phyloP scores from a whole-genome alignment of 2,797 vertebrate species.

The Diplodus sargus region DNA sequence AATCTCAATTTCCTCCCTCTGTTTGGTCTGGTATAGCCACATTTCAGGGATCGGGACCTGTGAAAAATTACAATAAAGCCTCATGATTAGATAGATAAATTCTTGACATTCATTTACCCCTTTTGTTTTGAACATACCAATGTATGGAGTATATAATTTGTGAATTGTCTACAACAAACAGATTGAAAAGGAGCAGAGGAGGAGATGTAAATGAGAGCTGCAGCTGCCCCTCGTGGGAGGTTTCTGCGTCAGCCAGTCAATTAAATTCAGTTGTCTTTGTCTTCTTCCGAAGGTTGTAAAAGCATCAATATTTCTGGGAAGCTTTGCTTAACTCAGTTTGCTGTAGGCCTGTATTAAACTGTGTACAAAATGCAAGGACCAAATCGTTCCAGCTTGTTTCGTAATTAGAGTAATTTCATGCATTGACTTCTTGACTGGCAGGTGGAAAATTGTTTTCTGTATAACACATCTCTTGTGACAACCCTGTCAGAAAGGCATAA shows the following conservation, averaged over 20 bases:
- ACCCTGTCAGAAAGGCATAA: slow-evolving; percentile 2
- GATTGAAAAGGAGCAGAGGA: slow-evolving; percentile 20
- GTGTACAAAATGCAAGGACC: slow-evolving; percentile 27
- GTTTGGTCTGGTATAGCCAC: slow-evolving; percentile 16
- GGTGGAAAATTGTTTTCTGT: slow-evolving; percentile 62
- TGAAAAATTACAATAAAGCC: neutral
- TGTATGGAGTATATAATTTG: neutral
- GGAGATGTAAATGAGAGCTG: slow-evolving; percentile 30
- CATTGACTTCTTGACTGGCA: slow-evolving; percentile 59
- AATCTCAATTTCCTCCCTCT: neutral
- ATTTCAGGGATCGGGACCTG: neutral
- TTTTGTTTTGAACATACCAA: slow-evolving; percentile 19
- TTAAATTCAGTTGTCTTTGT: slow-evolving; percentile 64
- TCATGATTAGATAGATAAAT: neutral
- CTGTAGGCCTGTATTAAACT: slow-evolving; percentile 30
- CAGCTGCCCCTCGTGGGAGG: slow-evolving; percentile 64
- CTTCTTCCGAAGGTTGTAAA: slow-evolving; percentile 48
- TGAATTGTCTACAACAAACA: slow-evolving; percentile 15
- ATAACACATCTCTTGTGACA: slow-evolving; percentile 27
- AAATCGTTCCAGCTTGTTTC: slow-evolving; percentile 42
- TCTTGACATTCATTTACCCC: neutral
- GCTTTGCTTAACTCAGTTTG: slow-evolving; percentile 46
- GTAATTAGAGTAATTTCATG: slow-evolving; percentile 61
- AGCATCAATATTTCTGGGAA: slow-evolving; percentile 50
- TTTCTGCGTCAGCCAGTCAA: slow-evolving; percentile 48